Evolutionary conservation across 2,888 invertebrate genomes (phyloP), one percentile per base, ranked within the genome.

Genomic region (Sinhomidia bicolor): DNA sequence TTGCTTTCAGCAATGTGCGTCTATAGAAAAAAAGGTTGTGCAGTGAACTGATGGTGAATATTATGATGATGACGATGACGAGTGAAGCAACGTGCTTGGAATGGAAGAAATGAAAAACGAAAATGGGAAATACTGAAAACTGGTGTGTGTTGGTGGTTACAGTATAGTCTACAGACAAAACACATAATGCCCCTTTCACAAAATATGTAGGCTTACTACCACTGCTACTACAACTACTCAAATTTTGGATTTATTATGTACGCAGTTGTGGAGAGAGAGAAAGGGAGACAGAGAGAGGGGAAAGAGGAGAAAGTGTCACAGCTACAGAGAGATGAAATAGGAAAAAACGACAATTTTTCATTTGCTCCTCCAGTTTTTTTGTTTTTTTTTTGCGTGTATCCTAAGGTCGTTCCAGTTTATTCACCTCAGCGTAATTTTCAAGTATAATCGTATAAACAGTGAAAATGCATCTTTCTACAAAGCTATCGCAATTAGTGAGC

Each of bases 81-180:
- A 78, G 78, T 54, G 51, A 78, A 32, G 54, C 32, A 78, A 78
- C 78, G 78, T 78, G 78, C 51, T 32, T 12, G 17, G 78, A 78
- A 51, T 78, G 78, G 32, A 54, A 1, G 23, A 78, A 68, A 68
- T 12, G 17, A 9, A 47, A 26, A 51, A 78, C 29, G n/a, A n/a
- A n/a, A n/a, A n/a, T n/a, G n/a, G n/a, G 26, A 54, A 51, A 54
- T 78, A 29, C 23, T 47, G 78, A 51, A 54, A 7, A 78, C 29
- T 32, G 32, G 74, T 23, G 29, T 44, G 51, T 51, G 54, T 29
- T 32, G 14, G 51, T 51, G 5, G 12, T n/a, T 1, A 20, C 14
- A 71, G 23, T 12, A 20, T 1, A 68, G 9, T 12, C 9, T 60
- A 60, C 60, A 60, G 2, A 9, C n/a, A 9, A 3, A 9, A 3